Conservation (phyloP, 1,140 invertebrate genomes). For the Lepidurus apus region DNA sequence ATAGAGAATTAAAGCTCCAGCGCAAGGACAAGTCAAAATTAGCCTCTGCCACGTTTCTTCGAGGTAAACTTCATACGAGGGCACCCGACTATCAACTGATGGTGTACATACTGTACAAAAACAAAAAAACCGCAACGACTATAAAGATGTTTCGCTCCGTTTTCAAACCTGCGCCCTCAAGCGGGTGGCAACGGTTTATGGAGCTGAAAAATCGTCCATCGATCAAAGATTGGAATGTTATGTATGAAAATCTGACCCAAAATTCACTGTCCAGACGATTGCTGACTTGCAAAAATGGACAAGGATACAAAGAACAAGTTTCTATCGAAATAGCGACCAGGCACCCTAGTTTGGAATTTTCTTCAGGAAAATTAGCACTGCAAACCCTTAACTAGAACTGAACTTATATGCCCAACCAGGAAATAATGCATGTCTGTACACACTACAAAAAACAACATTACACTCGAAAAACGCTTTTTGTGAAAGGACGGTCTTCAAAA, state of each 20-base stretch:
- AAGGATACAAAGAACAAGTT: neutral
- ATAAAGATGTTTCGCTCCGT: too few relatives aligned
- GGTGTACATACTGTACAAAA: too few relatives aligned
- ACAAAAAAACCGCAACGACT: too few relatives aligned
- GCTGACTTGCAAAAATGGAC: neutral
- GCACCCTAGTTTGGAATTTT: neutral
- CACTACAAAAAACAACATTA: neutral
- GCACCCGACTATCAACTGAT: neutral
- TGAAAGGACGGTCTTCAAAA: neutral
- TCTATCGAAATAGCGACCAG: constrained; percentile 1
- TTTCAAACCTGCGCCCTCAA: too few relatives aligned
- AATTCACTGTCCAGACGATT: neutral
- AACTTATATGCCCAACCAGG: neutral
- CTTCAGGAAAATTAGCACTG: neutral
- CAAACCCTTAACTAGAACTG: neutral
- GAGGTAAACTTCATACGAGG: neutral
- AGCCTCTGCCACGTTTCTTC: constrained; percentile 5
- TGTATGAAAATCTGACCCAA: constrained; percentile 10
- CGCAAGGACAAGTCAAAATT: constrained; percentile 17
- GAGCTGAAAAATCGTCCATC: too few relatives aligned
- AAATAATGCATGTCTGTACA: neutral
- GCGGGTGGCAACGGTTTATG: too few relatives aligned
- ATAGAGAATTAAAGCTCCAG: constrained; percentile 13
- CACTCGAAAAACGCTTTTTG: neutral
- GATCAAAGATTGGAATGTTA: neutral